Conservation (phyloP, 2,797 vertebrate species). For the Psittacula echo region DNA sequence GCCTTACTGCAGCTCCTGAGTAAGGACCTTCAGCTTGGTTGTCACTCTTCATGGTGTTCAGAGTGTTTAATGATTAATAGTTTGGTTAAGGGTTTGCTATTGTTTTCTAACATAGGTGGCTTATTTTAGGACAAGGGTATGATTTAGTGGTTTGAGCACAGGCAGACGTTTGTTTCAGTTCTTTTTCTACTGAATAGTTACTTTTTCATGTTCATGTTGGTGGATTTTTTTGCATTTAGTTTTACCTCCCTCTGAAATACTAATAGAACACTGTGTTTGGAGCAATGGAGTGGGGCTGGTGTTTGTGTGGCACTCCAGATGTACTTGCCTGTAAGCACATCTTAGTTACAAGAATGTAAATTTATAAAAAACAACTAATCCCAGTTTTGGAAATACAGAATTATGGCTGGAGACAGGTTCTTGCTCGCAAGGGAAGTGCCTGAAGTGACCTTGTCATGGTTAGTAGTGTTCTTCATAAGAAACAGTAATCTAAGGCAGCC, state of each 20-base stretch:
- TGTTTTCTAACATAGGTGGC: background rate
- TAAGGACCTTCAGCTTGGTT: background rate
- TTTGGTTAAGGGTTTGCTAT: background rate
- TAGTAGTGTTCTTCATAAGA: background rate
- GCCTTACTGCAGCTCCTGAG: background rate
- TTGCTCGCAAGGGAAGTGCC: background rate
- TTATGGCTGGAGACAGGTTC: background rate
- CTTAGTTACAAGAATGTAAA: background rate
- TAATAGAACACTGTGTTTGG: background rate
- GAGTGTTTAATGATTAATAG: background rate
- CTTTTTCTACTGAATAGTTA: background rate
- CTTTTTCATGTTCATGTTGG: background rate
- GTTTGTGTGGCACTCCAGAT: background rate
- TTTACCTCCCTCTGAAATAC: background rate
- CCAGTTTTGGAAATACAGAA: background rate
- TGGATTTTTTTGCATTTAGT: background rate
- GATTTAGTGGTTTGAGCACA: background rate
- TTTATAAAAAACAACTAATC: background rate
- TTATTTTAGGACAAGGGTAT: background rate
- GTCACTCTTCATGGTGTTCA: background rate
- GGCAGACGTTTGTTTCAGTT: background rate
- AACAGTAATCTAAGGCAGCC: background rate
- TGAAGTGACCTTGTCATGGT: background rate
- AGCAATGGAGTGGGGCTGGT: background rate
- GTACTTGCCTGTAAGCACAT: background rate